Base-by-base conservation (phyloP, 2,113 vertebrate species). In the Callionymus lyra region DNA sequence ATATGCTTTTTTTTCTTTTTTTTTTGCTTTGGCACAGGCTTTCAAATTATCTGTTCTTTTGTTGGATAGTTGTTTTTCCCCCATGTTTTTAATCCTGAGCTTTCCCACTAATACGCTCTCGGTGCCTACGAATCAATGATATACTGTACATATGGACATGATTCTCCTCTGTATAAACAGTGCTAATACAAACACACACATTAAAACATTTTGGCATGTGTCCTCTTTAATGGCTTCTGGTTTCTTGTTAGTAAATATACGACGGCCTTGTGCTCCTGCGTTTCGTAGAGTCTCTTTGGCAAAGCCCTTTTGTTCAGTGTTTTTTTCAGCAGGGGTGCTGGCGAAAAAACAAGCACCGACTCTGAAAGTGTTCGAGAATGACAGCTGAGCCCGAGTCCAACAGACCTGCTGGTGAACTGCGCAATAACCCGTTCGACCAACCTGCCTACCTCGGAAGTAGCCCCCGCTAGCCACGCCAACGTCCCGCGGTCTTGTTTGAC, bases 181-280 rank as follows among this genome's bases (percentile, higher is more conserved):
- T 79, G 75, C 70, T 68, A 60, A 68, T 72, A 72, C 60, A 77
- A 67, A 71, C 54, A 76, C 67, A 72, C 70, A 77, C 66, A 63
- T 68, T 60, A 77, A 72, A 59, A 77, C 60, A 70, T 71, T 78
- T 85, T 82, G 81, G 79, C 77, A 70, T 82, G 59, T 62, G 69
- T 80, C 67, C 67, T 64, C 42, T 62, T 50, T 76, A 81, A 85
- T 81, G 81, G 85, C 82, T 85, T 86, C 70, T 65, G 77, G 80
- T 68, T 74, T 76, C 59, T 47, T 61, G 52, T 17, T 38, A 13
- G 58, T 54, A 35, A 54, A 58, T 64, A 34, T 59, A 62, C 54
- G 70, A 41, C 13, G 68, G 72, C 56, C 39, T 42, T 49, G 59
- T 57, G 66, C 69, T 68, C 60, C 51, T 41, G 54, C 47, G 54